Evolutionary conservation across 2,797 vertebrate genomes (phyloP).

Genomic region (Liparis tanakae): DNA sequence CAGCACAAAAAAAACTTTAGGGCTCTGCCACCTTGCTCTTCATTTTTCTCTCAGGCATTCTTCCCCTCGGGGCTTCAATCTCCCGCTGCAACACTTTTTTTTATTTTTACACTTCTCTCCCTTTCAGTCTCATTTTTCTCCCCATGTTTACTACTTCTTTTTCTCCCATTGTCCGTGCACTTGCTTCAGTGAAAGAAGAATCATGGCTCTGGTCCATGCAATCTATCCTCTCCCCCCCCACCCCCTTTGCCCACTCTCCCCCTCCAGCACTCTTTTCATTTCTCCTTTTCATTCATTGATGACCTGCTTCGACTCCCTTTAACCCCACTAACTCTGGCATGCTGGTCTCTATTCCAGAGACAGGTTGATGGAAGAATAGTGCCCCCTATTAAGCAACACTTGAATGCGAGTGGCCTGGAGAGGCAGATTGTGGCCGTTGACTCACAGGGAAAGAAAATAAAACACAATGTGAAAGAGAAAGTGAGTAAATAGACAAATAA

Average conservation of each 20-base stretch:
- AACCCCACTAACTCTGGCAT: constrained; percentile 15
- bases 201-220: constrained; percentile 10
- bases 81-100: constrained; percentile 14
- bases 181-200: constrained; percentile 25
- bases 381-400: constrained; percentile 54
- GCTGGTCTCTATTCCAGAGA: constrained; percentile 25
- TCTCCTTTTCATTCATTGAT: constrained; percentile 39
- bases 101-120: constrained; percentile 5
- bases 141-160: constrained; percentile 30
- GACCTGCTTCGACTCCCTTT: constrained; percentile 25
- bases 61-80: constrained; percentile 23
- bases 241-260: constrained; percentile 20
- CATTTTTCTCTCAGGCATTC: constrained; percentile 45
- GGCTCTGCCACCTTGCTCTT: constrained; percentile 34
- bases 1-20: constrained; percentile 12
- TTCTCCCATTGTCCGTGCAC: constrained; percentile 33
- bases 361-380: constrained; percentile 52
- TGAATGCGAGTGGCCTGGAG: constrained; percentile 51
- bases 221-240: constrained; percentile 11
- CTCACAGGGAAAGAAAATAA: background rate
- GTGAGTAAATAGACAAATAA: background rate
- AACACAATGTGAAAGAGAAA: background rate
- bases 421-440: constrained; percentile 27
- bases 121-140: constrained; percentile 36
- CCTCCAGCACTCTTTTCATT: constrained; percentile 27